Evolutionary conservation across 2,888 invertebrate species (phyloP).

Genomic region (Fragum sueziense): DNA sequence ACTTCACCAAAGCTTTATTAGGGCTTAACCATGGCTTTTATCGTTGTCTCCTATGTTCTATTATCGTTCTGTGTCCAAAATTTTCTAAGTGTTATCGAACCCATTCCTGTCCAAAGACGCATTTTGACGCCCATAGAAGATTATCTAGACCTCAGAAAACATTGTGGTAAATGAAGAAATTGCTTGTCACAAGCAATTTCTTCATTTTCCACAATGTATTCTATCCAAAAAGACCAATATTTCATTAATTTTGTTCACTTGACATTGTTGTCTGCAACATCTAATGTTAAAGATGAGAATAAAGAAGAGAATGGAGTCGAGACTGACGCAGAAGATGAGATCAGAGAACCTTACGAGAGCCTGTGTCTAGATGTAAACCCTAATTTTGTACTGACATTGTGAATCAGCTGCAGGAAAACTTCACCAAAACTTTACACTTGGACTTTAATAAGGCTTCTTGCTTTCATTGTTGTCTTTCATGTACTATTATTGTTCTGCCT

Average conservation of each 20-base stretch:
- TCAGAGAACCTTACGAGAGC: constrained; percentile 2
- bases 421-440: not conserved
- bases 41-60: not conserved
- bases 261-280: no score
- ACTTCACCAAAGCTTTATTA: not conserved
- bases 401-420: not conserved
- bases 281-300: no score
- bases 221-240: no score
- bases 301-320: constrained; percentile 3
- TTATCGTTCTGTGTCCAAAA: no score
- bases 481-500: not conserved
- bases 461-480: not conserved
- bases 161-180: not conserved
- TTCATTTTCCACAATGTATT: not conserved
- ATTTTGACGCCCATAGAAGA: no score
- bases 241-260: no score
- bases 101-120: no score
- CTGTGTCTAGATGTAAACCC: constrained; percentile 22
- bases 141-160: no score
- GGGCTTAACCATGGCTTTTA: not conserved
- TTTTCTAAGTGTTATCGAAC: no score
- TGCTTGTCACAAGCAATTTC: not conserved
- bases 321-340: constrained; percentile 19
- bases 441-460: not conserved
- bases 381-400: not conserved